These are phyloP conservation scores for Gallinago paraguaiae DNA, from an alignment of 2,113 vertebrate species.

Conservation along the genomic window DNA sequence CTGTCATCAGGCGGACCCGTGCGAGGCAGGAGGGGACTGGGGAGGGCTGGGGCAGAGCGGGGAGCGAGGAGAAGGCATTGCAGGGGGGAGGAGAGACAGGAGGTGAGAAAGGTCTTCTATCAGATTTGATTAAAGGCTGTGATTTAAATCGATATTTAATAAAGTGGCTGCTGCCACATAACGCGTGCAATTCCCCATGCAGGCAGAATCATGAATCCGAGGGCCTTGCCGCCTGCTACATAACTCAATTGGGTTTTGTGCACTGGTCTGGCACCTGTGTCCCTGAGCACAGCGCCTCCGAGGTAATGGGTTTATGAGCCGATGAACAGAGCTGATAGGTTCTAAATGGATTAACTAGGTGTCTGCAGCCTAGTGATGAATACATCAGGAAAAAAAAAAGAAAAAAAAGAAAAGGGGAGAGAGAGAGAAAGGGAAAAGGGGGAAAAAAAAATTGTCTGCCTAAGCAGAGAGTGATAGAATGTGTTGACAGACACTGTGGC, in stretches of 20 bases:
- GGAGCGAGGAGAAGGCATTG: not conserved
- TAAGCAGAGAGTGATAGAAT: constrained; percentile 71
- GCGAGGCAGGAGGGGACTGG: not conserved
- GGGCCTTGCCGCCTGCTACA: constrained; percentile 71
- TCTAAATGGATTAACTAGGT: constrained; percentile 86
- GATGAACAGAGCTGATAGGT: constrained; percentile 83
- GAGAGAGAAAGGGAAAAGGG: not conserved
- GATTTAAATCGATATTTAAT: constrained; percentile 95
- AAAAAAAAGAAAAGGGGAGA: not conserved
- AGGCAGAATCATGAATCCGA: constrained; percentile 74
- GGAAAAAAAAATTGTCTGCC: not conserved
- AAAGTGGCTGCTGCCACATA: constrained; percentile 83
- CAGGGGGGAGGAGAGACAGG: constrained; percentile 42
- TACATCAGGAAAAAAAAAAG: constrained; percentile 53
- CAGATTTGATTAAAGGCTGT: constrained; percentile 87
- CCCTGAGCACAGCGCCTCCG: constrained; percentile 76
- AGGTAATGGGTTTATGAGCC: constrained; percentile 84
- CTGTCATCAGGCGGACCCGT: constrained; percentile 58
- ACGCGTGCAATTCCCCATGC: constrained; percentile 83
- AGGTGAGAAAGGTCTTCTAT: constrained; percentile 78
- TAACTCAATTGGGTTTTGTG: constrained; percentile 83
- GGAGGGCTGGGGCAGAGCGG: constrained; percentile 20
- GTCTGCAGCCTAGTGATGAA: constrained; percentile 78
- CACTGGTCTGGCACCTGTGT: constrained; percentile 82
- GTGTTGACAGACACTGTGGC: constrained; percentile 68